Percentiles rank a stretch among this genome's conserved stretches.
Evolutionary conservation across 2,113 vertebrate genomes (phyloP).

Genomic region (Marmota flaviventris): DNA sequence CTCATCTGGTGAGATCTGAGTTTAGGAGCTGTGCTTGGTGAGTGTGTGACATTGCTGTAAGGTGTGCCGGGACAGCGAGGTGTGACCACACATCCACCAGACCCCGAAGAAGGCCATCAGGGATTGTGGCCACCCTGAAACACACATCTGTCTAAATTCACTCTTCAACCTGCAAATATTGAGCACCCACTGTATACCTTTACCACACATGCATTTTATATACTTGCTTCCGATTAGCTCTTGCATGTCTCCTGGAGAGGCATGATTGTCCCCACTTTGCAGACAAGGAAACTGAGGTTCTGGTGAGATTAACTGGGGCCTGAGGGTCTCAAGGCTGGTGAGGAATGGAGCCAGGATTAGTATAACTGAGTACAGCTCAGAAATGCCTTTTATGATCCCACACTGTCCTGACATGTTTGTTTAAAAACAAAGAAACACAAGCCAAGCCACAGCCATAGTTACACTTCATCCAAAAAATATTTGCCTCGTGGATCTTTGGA

Average conservation of each 20-base stretch:
- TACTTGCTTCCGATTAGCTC: neutral
- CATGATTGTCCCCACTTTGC: neutral
- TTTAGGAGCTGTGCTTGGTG: neutral
- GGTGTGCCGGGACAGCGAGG: neutral
- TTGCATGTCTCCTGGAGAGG: neutral
- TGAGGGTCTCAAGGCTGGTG: neutral
- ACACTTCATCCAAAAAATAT: neutral
- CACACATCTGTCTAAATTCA: neutral
- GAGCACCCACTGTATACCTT: neutral
- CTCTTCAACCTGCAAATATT: neutral
- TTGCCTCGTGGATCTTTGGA: neutral
- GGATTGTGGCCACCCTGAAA: neutral
- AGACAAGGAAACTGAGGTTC: constrained; percentile 1
- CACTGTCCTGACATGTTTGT: constrained; percentile 4
- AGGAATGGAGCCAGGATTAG: neutral
- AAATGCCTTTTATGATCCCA: neutral
- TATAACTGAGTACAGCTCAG: neutral
- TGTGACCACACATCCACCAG: neutral
- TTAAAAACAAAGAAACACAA: constrained; percentile 23
- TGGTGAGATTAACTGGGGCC: neutral
- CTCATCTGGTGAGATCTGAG: neutral
- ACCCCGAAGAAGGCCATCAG: neutral
- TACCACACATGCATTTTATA: neutral
- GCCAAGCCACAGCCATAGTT: neutral
- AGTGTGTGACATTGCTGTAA: neutral